These are phyloP conservation scores for Campoletis sonorensis DNA, from an alignment of 1,140 invertebrate species.

Conservation along the genomic window DNA sequence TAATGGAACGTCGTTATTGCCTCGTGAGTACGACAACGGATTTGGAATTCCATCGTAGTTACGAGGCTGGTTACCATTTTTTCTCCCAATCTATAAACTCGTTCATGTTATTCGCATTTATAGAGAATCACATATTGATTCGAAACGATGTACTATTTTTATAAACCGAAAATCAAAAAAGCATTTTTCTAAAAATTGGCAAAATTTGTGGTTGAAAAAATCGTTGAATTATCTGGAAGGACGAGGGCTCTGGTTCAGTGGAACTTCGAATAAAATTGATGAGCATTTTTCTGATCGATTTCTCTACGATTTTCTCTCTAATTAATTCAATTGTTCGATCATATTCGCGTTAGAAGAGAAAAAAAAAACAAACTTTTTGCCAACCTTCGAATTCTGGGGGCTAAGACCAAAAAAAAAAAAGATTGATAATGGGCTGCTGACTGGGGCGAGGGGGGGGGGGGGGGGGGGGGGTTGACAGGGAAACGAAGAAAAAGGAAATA, in stretches of 20 bases:
- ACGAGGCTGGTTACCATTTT: constrained; percentile 2
- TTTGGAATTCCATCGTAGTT: not conserved
- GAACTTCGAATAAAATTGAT: too few species aligned
- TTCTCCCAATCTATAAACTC: constrained; percentile 17
- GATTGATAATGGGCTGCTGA: not conserved
- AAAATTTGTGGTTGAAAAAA: too few species aligned
- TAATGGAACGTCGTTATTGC: not conserved
- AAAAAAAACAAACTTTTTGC: not conserved
- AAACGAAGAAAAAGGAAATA: not conserved
- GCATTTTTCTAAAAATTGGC: too few species aligned
- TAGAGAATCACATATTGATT: not conserved
- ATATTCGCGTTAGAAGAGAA: not conserved
- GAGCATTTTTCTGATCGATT: too few species aligned
- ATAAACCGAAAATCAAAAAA: not conserved
- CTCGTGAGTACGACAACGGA: not conserved
- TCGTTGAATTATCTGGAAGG: too few species aligned
- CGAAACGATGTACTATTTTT: not conserved
- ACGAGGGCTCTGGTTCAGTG: too few species aligned
- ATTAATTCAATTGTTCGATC: too few species aligned
- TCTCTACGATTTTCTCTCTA: too few species aligned
- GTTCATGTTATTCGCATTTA: not conserved
- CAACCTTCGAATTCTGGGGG: not conserved
- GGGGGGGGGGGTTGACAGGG: not conserved
- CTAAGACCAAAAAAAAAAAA: not conserved
- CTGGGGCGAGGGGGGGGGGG: not conserved